Evolutionary conservation across 2,113 vertebrate genomes (phyloP), one percentile per base, ranked within the genome.

Genomic region (Cygnus atratus): DNA sequence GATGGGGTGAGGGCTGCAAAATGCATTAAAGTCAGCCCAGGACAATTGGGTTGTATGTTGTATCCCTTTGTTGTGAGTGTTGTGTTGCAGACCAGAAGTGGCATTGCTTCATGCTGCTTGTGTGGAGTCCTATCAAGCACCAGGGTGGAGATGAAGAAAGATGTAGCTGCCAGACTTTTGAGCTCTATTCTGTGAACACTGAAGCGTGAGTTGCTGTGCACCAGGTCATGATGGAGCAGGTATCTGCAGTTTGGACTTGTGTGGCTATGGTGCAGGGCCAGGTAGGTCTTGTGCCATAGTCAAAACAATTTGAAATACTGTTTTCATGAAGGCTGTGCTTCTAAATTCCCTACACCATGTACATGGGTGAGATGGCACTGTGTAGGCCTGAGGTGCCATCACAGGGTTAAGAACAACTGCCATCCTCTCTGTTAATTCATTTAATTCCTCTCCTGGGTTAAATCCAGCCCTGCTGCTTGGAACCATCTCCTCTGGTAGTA

Each of bases 21-120:
- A 75, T 35, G 3, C 4, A 11, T 12, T n/a, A 21, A 83, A 50
- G 22, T 63, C 39, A 78, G 8, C 8, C 14, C 13, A 31, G 43
- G 33, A 48, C 10, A 35, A 25, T 13, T 52, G 11, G 4, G 48
- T 66, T 84, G 24, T 28, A 67, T 15, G 48, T 70, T 81, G 28
- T 28, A 63, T 26, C 16, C 28, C 17, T 35, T 71, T 29, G 9
- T 3, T 28, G 10, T 6, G 66, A 14, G 2, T 11, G 13, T 11
- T n/a, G 4, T 55, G 6, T 26, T 41, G n/a, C n/a, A 41, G 10
- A 12, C 26, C 24, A 46, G 41, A 46, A 86, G 7, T 15, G 18
- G 3, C 24, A 35, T 5, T 2, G 3, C 6, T 28, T 66, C 37
- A 17, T 1, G 0, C 2, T 26, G 7, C 11, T 9, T 1, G 3